Base-by-base conservation (phyloP, 2,113 vertebrate genomes). In the Conger conger region DNA sequence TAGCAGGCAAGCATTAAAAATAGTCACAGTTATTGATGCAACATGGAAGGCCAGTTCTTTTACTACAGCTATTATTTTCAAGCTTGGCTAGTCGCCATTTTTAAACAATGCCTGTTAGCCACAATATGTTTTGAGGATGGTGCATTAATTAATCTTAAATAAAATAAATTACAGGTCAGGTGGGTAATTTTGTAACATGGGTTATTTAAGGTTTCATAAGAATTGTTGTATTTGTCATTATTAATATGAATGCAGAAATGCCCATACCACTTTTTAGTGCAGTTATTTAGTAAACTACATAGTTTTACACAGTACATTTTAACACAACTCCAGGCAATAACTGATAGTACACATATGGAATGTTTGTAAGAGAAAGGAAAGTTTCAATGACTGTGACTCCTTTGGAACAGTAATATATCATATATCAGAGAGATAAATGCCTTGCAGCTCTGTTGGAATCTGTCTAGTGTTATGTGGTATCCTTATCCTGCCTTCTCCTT, bases 401-500 rank as follows among this genome's bases (percentile, higher is more conserved):
- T 73, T 17, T 36, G n/a, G 40, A 76, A 27, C 76, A 68, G 20
- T 11, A 18, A 60, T 37, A 53, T 18, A 36, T 30, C 77, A 87
- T 85, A 33, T 38, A 57, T 82, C 45, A 68, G 33, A 37, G 54
- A 37, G 63, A n/a, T n/a, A n/a, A n/a, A 73, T 84, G 57, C 81
- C 42, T 79, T 40, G 78, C 84, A 83, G 77, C 82, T 84, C 86
- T 68, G 80, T 54, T 84, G 82, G 84, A 86, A 57, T 80, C 63
- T 85, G 82, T 85, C 81, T 63, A 16, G 3, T 78, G 42, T 79
- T 63, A 50, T 80, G 84, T 81, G 40, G 73, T 81, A 77, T 80
- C 76, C 83, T 57, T 88, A 87, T 88, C 85, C 82, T 87, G 80
- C 80, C 83, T 76, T 42, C 77, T 77, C 80, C 23, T 53, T 86